Base-by-base conservation (phyloP, 53 echinoderm and acorn worm genomes). In the Crossaster papposus region DNA sequence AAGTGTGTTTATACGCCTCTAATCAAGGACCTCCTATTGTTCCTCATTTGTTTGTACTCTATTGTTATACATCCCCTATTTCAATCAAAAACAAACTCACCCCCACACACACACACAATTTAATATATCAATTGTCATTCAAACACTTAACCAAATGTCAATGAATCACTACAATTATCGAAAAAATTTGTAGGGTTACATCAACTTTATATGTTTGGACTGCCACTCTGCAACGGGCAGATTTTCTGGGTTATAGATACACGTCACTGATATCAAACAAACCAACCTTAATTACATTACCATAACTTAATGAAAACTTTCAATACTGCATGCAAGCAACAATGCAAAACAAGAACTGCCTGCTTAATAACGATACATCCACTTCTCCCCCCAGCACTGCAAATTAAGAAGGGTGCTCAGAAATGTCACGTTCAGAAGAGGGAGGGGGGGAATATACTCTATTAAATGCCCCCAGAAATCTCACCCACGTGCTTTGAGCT, bases 341-440 rank as follows among this genome's bases (percentile, higher is more conserved):
- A 51, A 71, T 51, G 28, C 82, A 3, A 65, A 38, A 82, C 35
- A 72, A 84, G 34, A 64, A 73, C 77, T 54, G 87, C 87, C 76
- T 63, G 54, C 58, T 77, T 87, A 72, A 81, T 83, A 74, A 80
- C 17, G 87, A 87, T 76, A 87, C 75, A 35, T 76, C 58, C 51
- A 76, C 51, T 77, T 55, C 87, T 31, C 36, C 77, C 87, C 87
- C 51, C 36, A 87, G 87, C 87, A 35, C n/a, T 34, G 17, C 17
- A 36, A 75, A 87, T 58, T 28, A 77, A 87, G 53, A 73, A 73
- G 31, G 71, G 54, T 14, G 30, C 53, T 71, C 75, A 75, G 33
- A 85, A 87, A 87, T 87, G 87, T 87, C 87, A 87, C 76, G 87
- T 75, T 87, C 30, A 7, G 53, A 84, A 54, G 84, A 37, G 75